Conservation (phyloP, 2,113 vertebrate species). For the Actinemys pallida region DNA sequence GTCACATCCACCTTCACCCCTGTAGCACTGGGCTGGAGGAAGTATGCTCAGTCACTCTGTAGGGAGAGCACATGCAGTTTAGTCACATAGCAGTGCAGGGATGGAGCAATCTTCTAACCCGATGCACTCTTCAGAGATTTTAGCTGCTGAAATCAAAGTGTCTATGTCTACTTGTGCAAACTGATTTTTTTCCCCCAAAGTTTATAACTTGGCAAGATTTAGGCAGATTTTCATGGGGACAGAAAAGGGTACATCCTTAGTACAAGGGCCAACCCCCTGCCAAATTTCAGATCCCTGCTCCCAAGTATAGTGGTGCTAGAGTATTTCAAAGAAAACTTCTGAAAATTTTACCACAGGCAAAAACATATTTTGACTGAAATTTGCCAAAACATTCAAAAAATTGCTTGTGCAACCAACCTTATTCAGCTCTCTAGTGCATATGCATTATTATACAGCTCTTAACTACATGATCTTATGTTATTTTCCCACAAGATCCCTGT, state of each 20-base stretch:
- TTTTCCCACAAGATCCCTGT: background rate
- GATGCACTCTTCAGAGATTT: too few relatives aligned
- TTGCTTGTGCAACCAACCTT: background rate
- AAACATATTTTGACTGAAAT: background rate
- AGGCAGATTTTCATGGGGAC: background rate
- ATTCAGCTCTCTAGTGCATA: background rate
- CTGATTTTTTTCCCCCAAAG: too few relatives aligned
- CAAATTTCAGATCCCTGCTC: conserved; percentile 29
- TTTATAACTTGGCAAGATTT: background rate
- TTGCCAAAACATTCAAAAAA: background rate
- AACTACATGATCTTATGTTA: background rate
- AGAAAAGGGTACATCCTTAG: background rate
- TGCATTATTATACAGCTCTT: background rate
- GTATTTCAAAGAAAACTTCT: background rate
- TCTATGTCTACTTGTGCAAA: too few relatives aligned
- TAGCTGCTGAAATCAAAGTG: too few relatives aligned
- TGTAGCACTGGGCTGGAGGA: too few relatives aligned
- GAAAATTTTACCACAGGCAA: too few relatives aligned
- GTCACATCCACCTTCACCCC: too few relatives aligned
- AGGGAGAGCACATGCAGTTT: too few relatives aligned
- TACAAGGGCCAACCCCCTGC: background rate
- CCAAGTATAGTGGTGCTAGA: background rate
- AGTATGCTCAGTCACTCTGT: too few relatives aligned
- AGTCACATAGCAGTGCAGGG: too few relatives aligned
- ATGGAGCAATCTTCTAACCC: too few relatives aligned